Evolutionary conservation across 2,797 vertebrate species (phyloP), one percentile per base, ranked within the genome.

Genomic region (Steatocranus sp.): DNA sequence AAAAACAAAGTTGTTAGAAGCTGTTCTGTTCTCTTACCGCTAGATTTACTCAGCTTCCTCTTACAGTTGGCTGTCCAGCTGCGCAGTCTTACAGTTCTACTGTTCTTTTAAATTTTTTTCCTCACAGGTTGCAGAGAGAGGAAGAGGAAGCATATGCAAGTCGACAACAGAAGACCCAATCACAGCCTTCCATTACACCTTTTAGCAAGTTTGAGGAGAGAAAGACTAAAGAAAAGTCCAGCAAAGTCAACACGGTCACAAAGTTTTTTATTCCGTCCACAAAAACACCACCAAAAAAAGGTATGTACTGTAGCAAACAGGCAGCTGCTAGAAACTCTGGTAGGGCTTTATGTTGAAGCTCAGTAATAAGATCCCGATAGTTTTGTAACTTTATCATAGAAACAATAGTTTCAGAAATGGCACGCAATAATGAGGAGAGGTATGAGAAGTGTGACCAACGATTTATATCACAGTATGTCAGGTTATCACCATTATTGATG

Each of bases 131-230:
- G 27, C 98, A 99, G 87, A 96, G 95, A 83, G 98, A 99, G 86
- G 98, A 99, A 87, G 97, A 99, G 32, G 97, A 97, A 80, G 98
- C 97, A 0, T 98, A 97, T 75, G 97, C 97, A 83, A 97, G 96
- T 86, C 97, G 96, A 76, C 96, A 97, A 14, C 97, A 97, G 91
- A 97, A 89, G 61, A 92, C 92, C 23, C 97, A 96, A 15, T 93
- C 97, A 14, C 97, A 96, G 3, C 94, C 97, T 8, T 46, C 92
- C 25, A 94, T 97, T 2, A 91, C 97, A 58, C 96, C 97, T 17
- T 97, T 97, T 79, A 96, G 95, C 76, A 99, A 98, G 89, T 97
- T 97, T 86, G 98, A 98, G 87, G 98, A 98, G 89, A 98, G 97
- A 94, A 99, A 98, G 91, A 97, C 97, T 5, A 98, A 97, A 38